Evolutionary conservation across 2,888 invertebrate species (phyloP).

Genomic region (Hermaeophaga mercurialis): DNA sequence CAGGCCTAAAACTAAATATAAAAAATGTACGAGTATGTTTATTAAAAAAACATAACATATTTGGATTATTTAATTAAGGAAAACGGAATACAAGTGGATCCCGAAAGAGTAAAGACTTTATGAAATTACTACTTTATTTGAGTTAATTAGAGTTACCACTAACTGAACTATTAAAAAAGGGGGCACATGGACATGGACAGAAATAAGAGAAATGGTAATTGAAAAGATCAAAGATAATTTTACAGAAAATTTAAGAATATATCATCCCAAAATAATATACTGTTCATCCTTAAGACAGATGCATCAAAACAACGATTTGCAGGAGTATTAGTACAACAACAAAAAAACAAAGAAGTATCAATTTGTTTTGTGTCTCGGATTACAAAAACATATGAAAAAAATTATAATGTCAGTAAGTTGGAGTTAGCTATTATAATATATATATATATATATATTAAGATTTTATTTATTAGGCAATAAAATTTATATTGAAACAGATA

Average conservation of each 20-base stretch:
- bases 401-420: no score
- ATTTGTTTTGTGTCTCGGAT: no score
- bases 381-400: no score
- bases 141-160: no score
- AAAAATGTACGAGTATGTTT: constrained; percentile 46
- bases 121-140: no score
- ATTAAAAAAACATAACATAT: constrained; percentile 41
- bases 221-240: constrained; percentile 9
- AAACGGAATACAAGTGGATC: constrained; percentile 40
- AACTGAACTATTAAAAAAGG: no score
- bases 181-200: constrained; percentile 15
- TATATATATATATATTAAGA: no score
- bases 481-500: no score
- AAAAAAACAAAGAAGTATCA: constrained; percentile 3
- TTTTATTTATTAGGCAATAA: no score
- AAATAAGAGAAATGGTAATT: constrained; percentile 16
- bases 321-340: constrained; percentile 12
- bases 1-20: no score
- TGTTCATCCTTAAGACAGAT: constrained; percentile 24
- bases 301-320: constrained; percentile 2
- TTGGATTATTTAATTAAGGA: constrained; percentile 40
- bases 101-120: constrained; percentile 39
- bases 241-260: constrained; percentile 8
- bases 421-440: no score
- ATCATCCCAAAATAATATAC: constrained; percentile 8